Evolutionary conservation across 2,888 invertebrate genomes (phyloP).

Genomic region (Rugalucina vietnamica): DNA sequence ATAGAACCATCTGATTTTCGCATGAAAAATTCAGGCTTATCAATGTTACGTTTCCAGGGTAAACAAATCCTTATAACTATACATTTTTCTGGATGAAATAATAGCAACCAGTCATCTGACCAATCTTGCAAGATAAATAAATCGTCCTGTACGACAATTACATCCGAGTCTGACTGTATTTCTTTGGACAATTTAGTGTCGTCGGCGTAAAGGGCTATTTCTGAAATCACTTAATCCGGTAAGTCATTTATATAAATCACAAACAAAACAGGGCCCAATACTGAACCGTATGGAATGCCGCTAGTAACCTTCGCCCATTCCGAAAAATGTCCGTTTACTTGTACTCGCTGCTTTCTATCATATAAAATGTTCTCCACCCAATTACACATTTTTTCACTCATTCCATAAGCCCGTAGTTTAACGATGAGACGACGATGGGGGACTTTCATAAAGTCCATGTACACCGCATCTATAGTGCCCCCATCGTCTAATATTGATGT

Average conservation of each 20-base stretch:
- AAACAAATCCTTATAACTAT: background rate
- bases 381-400: background rate
- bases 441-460: background rate
- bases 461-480: background rate
- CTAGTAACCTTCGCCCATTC: slow-evolving; percentile 12
- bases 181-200: background rate
- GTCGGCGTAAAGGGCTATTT: background rate
- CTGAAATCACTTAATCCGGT: background rate
- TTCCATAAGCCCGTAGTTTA: slow-evolving; percentile 14
- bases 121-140: background rate
- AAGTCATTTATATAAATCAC: background rate
- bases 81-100: slow-evolving; percentile 1
- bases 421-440: background rate
- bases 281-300: slow-evolving; percentile 16
- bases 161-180: background rate
- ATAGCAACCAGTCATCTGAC: background rate
- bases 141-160: background rate
- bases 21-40: background rate
- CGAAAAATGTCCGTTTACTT: background rate
- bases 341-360: slow-evolving; percentile 17
- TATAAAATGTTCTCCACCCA: slow-evolving; percentile 6
- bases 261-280: slow-evolving; percentile 10
- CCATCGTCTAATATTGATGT: background rate
- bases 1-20: background rate
- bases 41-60: background rate